phyloP scores from a whole-genome alignment of 2,888 invertebrate genomes.

The Aphidoletes aphidimyza region DNA sequence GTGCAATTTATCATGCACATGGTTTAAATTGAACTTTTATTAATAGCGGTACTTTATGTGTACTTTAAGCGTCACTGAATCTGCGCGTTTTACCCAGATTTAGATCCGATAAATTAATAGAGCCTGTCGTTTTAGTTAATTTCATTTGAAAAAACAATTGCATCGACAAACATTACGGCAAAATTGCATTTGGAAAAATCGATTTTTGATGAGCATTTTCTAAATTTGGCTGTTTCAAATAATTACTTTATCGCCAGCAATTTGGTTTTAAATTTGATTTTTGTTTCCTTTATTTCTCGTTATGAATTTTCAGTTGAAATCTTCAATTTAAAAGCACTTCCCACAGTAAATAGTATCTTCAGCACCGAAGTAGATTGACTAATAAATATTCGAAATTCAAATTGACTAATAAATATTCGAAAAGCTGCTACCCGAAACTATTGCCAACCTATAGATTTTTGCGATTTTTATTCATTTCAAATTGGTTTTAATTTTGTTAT shows the following conservation, averaged over 20 bases:
- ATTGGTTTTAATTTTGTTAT: conserved; percentile 5
- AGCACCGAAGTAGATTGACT: not conserved
- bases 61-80: not conserved
- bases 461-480: not conserved
- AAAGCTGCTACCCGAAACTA: no score
- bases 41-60: not conserved
- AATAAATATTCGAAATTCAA: not conserved
- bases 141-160: not conserved
- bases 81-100: not conserved
- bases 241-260: not conserved
- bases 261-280: not conserved
- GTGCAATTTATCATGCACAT: not conserved
- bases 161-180: not conserved
- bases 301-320: conserved; percentile 9
- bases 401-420: no score
- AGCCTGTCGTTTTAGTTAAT: not conserved
- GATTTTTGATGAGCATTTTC: not conserved
- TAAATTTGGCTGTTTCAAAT: conserved; percentile 7
- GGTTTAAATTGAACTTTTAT: not conserved
- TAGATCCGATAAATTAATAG: not conserved
- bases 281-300: not conserved
- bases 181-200: not conserved
- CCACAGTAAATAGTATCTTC: not conserved
- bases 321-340: conserved; percentile 12
- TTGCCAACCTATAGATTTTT: no score